A percentile compares a stretch with the other conserved stretches of the same genome.
phyloP scores from a whole-genome alignment of 2,888 invertebrate species.

The Deroplatys truncata region DNA sequence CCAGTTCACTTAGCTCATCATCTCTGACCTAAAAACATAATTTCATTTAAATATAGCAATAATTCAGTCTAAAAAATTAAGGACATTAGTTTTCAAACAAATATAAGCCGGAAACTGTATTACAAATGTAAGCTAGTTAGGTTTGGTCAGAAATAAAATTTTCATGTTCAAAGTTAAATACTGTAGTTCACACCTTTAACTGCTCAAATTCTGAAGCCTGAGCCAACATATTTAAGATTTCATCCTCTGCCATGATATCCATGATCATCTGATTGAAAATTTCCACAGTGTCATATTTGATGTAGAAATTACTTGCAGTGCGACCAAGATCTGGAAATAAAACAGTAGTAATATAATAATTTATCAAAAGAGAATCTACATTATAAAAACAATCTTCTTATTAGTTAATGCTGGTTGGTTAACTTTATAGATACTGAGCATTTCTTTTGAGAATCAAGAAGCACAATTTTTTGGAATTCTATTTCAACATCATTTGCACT shows the following conservation, averaged over 20 bases:
- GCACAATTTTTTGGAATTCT: too few species aligned
- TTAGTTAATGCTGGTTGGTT: too few species aligned
- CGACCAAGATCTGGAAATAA: constrained; percentile 73
- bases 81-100: too few species aligned
- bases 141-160: too few species aligned
- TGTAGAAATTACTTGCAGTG: constrained; percentile 96
- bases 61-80: neutral
- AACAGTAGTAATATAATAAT: neutral
- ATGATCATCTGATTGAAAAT: constrained; percentile 81
- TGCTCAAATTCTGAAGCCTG: constrained; percentile 93
- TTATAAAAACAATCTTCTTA: neutral
- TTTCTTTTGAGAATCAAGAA: too few species aligned
- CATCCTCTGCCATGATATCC: constrained; percentile 78
- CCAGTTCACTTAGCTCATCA: constrained; percentile 90
- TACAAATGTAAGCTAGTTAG: too few species aligned
- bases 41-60: neutral
- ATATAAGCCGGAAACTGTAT: too few species aligned
- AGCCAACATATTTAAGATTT: constrained; percentile 86
- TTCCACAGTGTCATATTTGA: constrained; percentile 93
- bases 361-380: constrained; percentile 34
- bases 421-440: too few species aligned
- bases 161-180: too few species aligned
- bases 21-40: constrained; percentile 68
- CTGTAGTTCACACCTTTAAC: constrained; percentile 62
- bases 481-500: too few species aligned